Evolutionary conservation across 2,888 invertebrate genomes (phyloP), one percentile per base, ranked within the genome.

Genomic region (Parnassius mnemosyne): DNA sequence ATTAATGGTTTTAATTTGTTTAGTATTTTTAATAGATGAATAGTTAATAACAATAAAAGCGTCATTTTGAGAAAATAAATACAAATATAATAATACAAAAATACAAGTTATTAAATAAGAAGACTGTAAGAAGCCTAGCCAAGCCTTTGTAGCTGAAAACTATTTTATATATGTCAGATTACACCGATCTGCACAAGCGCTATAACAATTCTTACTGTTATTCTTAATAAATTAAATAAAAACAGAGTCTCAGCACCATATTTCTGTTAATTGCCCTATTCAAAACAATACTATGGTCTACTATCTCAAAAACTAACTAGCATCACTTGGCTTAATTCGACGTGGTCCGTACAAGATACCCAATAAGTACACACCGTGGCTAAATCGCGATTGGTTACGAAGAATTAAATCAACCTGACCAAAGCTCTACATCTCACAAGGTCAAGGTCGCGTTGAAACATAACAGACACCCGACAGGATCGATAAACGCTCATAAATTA

Each of bases 401-500:
- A 82, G 84, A 85, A 89, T 89, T 86, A 84, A 76, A 71, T 70
- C 67, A 67, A 73, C 71, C 71, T 69, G 74, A 71, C 66, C 69
- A 71, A 73, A 69, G 72, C 10, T 56, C 54, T 10, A 52, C 68
- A 64, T 64, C 66, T 68, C 71, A 73, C 68, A 75, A 76, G 83
- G 83, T 84, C 83, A 85, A 83, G 84, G 84, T 76, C 81, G 68
- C 58, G 51, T 65, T 69, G 67, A 77, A 73, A 71, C 67, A 71
- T 69, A 70, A 63, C 59, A 65, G 57, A 71, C 70, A 69, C 68
- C 61, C 74, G 66, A 70, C 73, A 79, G 76, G 78, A 77, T 73
- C 76, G 71, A 74, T 78, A 78, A 76, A 77, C 69, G 79, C 72
- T 76, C 79, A 81, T 90, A 89, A 89, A 90, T 84, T 80, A 87